Evolutionary conservation across 2,113 vertebrate species (phyloP).

Genomic region (Alces alces): DNA sequence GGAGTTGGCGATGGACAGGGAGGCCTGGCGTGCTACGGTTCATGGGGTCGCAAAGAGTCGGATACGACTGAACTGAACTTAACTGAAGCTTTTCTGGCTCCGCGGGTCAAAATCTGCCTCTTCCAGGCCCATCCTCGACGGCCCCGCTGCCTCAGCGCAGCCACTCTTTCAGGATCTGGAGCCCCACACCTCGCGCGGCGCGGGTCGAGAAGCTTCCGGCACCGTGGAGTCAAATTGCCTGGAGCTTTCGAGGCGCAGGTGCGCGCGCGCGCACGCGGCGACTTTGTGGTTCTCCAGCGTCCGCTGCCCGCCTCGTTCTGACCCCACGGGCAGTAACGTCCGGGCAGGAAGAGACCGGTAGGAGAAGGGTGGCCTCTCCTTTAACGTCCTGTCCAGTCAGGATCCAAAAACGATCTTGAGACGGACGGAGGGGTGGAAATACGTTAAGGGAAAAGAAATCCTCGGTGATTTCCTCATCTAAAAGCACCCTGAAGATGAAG

Average conservation of each 20-base stretch:
- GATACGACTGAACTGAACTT: neutral
- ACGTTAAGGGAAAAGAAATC: neutral
- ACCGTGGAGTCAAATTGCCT: rapidly evolving
- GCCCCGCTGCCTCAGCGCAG: too few species aligned
- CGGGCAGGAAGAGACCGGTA: neutral
- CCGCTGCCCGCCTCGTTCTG: neutral
- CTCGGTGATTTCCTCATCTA: neutral
- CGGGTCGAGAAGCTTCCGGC: rapidly evolving
- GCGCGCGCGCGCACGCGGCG: neutral
- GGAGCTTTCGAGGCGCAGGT: neutral
- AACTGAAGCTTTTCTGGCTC: neutral
- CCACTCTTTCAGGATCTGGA: rapidly evolving
- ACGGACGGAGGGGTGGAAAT: neutral
- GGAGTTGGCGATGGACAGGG: neutral
- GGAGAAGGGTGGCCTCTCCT: neutral
- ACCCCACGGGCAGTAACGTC: neutral
- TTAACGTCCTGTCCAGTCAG: neutral
- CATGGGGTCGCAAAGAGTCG: neutral
- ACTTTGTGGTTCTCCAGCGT: rapidly evolving
- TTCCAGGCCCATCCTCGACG: neutral
- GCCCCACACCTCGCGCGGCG: rapidly evolving
- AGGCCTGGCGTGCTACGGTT: neutral
- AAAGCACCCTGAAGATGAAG: neutral
- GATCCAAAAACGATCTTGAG: neutral
- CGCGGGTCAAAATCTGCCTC: neutral